Conservation (phyloP, 2,888 invertebrate species). For the Serripes groenlandicus region DNA sequence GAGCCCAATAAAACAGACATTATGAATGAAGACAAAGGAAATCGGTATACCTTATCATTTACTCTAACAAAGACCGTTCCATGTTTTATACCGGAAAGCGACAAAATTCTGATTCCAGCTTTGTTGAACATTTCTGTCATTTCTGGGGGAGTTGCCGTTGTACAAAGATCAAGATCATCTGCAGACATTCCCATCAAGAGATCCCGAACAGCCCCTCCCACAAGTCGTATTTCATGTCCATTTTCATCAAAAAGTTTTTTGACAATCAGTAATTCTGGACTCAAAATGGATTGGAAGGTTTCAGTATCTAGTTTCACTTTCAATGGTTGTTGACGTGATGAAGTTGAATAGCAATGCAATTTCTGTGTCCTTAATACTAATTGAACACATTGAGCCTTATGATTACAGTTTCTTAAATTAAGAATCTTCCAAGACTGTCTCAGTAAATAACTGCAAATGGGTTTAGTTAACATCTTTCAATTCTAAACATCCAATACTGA, state of each 20-base stretch:
- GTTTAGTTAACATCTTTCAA: too few relatives aligned
- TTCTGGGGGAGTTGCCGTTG: constrained; percentile 97
- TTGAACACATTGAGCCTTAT: too few relatives aligned
- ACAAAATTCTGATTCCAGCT: constrained; percentile 96
- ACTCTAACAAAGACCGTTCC: constrained; percentile 97
- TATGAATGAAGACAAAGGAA: too few relatives aligned
- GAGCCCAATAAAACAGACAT: too few relatives aligned
- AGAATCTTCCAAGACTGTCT: too few relatives aligned
- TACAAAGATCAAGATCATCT: constrained; percentile 98
- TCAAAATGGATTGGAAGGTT: neutral
- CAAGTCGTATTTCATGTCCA: constrained; percentile 93
- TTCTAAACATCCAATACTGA: too few relatives aligned
- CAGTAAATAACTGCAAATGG: too few relatives aligned
- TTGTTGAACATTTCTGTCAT: constrained; percentile 97
- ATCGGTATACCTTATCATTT: constrained; percentile 91
- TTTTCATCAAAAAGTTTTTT: constrained; percentile 90
- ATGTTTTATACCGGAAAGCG: constrained; percentile 88
- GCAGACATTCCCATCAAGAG: constrained; percentile 84
- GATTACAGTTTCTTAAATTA: too few relatives aligned
- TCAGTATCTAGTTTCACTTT: constrained; percentile 5
- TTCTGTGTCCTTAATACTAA: too few relatives aligned
- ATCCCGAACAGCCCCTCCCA: constrained; percentile 97
- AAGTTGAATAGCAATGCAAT: too few relatives aligned
- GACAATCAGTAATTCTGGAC: constrained; percentile 1
- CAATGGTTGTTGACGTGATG: neutral